Conservation (phyloP, 2,113 vertebrate species). For the Eulemur macaco region DNA sequence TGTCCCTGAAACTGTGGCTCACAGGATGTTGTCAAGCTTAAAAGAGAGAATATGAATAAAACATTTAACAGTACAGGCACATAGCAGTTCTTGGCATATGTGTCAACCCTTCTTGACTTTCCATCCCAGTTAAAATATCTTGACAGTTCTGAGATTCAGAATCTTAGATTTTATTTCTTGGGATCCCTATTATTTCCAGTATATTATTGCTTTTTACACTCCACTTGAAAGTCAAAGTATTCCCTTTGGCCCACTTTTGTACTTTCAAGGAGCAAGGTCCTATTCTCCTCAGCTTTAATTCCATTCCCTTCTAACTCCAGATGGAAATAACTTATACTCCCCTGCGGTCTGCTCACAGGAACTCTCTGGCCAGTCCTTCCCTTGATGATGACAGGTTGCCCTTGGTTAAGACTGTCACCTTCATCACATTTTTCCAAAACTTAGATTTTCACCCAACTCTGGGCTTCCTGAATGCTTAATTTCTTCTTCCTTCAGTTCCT, state of each 20-base stretch:
- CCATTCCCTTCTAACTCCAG: not conserved
- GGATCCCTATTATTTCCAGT: not conserved
- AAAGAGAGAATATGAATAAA: conserved; percentile 40
- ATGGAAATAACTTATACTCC: conserved; percentile 11
- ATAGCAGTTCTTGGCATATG: not conserved
- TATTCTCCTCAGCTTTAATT: not conserved
- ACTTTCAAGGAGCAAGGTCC: conserved; percentile 22
- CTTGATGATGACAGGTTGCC: not conserved
- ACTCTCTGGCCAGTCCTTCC: not conserved
- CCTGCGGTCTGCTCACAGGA: not conserved
- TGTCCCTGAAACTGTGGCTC: conserved; percentile 28
- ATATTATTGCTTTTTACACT: not conserved
- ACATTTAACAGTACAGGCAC: not conserved
- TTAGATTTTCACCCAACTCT: not conserved
- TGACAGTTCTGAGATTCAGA: not conserved
- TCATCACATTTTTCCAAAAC: not conserved
- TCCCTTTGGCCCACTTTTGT: not conserved
- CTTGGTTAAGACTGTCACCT: not conserved
- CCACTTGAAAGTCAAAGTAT: not conserved
- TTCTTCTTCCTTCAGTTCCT: not conserved
- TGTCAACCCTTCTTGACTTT: not conserved
- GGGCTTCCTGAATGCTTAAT: not conserved
- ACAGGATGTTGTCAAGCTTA: conserved; percentile 18
- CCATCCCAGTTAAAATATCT: not conserved
- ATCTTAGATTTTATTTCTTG: not conserved